These are phyloP conservation scores for Drosophila arizonae DNA, from an alignment of 1,140 invertebrate genomes.

Conservation along the genomic window DNA sequence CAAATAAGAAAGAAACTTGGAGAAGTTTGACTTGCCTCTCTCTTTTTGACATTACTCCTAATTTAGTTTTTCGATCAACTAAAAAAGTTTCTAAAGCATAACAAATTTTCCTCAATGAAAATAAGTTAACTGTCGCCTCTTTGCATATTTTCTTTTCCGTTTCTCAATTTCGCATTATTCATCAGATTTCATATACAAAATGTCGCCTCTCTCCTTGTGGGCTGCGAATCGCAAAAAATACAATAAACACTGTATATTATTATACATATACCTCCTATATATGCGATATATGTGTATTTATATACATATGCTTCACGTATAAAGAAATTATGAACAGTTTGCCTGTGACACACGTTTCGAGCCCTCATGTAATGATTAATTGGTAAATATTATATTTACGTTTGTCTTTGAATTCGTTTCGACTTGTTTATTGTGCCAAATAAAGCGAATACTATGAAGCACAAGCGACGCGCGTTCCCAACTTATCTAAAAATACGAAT, in stretches of 20 bases:
- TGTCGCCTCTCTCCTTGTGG: constrained; percentile 1
- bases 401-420: constrained; percentile 22
- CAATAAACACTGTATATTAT: constrained; percentile 16
- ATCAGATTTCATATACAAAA: constrained; percentile 10
- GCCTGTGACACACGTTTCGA: constrained; percentile 27
- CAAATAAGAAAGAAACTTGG: not conserved
- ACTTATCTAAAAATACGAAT: constrained; percentile 73
- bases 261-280: not conserved
- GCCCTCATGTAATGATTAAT: constrained; percentile 64
- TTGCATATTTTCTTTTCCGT: not conserved
- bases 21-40: not conserved
- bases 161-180: constrained; percentile 18
- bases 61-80: not conserved
- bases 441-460: constrained; percentile 19
- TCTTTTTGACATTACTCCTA: no score
- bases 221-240: constrained; percentile 27
- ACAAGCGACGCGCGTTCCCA: constrained; percentile 40
- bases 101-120: not conserved
- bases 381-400: constrained; percentile 41
- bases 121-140: not conserved
- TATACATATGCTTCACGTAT: not conserved
- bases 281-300: not conserved
- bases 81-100: not conserved
- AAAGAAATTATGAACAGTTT: constrained; percentile 19
- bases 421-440: constrained; percentile 44